phyloP scores from a whole-genome alignment of 2,113 vertebrate genomes.

The Azemiops feae region DNA sequence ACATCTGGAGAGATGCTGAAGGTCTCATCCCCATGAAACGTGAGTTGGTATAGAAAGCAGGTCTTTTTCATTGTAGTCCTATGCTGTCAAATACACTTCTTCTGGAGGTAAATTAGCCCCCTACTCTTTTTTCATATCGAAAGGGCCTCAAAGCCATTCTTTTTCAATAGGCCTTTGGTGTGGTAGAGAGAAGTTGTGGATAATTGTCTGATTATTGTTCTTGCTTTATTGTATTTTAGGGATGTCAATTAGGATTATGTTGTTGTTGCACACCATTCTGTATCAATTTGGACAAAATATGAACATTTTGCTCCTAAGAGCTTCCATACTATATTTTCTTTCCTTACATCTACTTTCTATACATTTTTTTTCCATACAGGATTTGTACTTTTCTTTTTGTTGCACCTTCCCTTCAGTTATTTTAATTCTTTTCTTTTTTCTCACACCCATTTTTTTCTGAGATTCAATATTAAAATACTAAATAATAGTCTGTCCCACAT shows the following conservation, averaged over 20 bases:
- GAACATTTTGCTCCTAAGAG: neutral
- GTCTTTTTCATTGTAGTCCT: neutral
- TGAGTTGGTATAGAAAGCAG: neutral
- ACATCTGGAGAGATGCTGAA: neutral
- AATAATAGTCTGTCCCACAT: neutral
- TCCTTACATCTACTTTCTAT: neutral
- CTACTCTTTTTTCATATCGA: neutral
- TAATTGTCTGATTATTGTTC: neutral
- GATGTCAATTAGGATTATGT: neutral
- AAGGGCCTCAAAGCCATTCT: neutral
- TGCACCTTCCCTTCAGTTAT: neutral
- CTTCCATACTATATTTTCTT: neutral
- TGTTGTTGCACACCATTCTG: neutral
- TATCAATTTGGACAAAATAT: neutral
- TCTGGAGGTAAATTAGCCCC: neutral
- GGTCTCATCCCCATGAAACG: neutral
- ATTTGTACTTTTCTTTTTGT: neutral
- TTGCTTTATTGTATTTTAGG: neutral
- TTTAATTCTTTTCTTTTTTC: neutral
- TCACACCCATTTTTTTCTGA: neutral
- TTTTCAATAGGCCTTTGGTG: neutral
- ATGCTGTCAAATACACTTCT: neutral
- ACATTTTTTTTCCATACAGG: neutral
- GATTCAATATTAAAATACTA: neutral
- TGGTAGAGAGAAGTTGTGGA: neutral